Evolutionary conservation across 2,797 vertebrate species (phyloP).

Genomic region (Mus caroli): DNA sequence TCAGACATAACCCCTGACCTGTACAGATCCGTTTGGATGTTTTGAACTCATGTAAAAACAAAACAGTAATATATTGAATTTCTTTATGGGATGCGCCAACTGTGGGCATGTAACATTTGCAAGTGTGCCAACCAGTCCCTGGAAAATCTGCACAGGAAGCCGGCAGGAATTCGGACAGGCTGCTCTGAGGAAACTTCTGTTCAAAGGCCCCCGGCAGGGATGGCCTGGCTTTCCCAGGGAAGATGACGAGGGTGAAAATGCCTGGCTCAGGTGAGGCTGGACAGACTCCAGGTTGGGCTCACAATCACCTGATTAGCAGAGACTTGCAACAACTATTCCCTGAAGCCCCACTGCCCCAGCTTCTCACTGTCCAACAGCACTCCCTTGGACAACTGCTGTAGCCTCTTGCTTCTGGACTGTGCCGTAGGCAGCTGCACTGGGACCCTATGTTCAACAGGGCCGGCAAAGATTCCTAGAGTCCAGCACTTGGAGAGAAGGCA

Average conservation of each 20-base stretch:
- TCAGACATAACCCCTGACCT: slow-evolving; percentile 92
- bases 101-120: slow-evolving; percentile 85
- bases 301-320: slow-evolving; percentile 23
- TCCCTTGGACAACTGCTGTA: background rate
- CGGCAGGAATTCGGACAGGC: background rate
- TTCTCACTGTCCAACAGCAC: background rate
- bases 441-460: background rate
- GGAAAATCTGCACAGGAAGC: background rate
- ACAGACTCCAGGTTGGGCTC: background rate
- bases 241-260: slow-evolving; percentile 31
- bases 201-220: rapidly evolving
- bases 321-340: background rate
- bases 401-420: slow-evolving; percentile 1
- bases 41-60: slow-evolving; percentile 91
- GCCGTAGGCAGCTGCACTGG: background rate
- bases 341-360: background rate
- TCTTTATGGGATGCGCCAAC: slow-evolving; percentile 87
- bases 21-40: slow-evolving; percentile 95
- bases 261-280: slow-evolving; percentile 7
- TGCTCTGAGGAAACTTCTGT: rapidly evolving
- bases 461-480: background rate
- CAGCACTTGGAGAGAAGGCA: slow-evolving; percentile 10
- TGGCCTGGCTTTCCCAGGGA: background rate
- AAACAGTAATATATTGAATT: slow-evolving; percentile 97
- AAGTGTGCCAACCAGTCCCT: slow-evolving; percentile 55